Base-by-base conservation (phyloP, 2,888 invertebrate species). In the Fragum fragum region DNA sequence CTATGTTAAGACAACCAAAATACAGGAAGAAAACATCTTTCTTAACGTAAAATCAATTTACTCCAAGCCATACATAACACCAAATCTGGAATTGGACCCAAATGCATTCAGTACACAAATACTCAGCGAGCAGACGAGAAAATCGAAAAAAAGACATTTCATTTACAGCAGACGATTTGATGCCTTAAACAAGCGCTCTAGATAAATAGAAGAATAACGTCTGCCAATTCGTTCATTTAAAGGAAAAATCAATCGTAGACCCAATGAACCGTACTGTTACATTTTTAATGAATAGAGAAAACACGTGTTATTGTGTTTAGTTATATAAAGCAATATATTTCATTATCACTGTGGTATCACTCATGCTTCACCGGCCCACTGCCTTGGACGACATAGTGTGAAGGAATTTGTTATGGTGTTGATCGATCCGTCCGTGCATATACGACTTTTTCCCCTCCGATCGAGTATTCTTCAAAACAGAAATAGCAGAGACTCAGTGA, bases 371-470 rank as follows among this genome's bases (percentile, higher is more conserved):
- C n/a, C 47, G 47, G 14, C 47, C 47, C 47, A 47, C 32, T 32
- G 29, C 71, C 23, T 7, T 32, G 57, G 36, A 70, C 59, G 53
- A 39, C 55, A 52, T 26, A 71, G 79, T 79, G 79, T 79, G 75
- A 79, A 75, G 79, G 79, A 68, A 79, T 79, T 79, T 79, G 73
- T 73, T 71, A 79, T 39, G 32, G 11, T 79, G 71, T 75, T 71
- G 75, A 79, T 79, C 75, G 78, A 47, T 66, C 53, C 18, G 32
- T 1, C 36, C 21, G 53, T 71, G 71, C 71, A 71, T 71, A 71
- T 55, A 36, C 26, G 71, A 29, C 26, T 70, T 32, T 61, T 61
- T 61, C 28, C 28, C 47, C 47, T 47, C 47, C 47, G 7, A 57
- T 26, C 26, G 57, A 21, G 23, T 57, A 57, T 23, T 26, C 57